A percentile compares a stretch with the other conserved stretches of the same genome.
These are phyloP conservation scores for Misgurnus anguillicaudatus DNA, from an alignment of 2,113 vertebrate genomes.

Conservation along the genomic window DNA sequence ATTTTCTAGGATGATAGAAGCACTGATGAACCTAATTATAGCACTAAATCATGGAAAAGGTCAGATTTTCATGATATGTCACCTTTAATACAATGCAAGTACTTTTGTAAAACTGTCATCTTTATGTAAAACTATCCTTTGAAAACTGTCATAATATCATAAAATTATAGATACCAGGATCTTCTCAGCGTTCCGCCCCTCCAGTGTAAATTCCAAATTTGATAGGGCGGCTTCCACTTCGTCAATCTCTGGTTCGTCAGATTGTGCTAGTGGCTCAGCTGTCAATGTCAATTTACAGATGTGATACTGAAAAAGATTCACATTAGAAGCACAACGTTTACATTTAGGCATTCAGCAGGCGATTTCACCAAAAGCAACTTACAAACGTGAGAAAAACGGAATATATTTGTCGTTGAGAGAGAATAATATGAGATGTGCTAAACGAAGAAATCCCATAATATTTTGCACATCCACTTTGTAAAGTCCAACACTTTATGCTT, in stretches of 20 bases:
- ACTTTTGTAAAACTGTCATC: not conserved
- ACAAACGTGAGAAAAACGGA: no score
- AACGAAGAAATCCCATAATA: no score
- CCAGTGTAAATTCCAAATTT: conserved; percentile 90
- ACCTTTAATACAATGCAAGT: not conserved
- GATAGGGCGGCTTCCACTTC: conserved; percentile 95
- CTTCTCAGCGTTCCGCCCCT: conserved; percentile 82
- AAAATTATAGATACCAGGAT: conserved; percentile 79
- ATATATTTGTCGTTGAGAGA: no score
- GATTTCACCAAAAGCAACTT: no score
- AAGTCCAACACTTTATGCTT: no score
- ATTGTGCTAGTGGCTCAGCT: conserved; percentile 74
- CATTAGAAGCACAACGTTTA: not conserved
- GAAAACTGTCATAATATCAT: not conserved
- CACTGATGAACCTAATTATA: no score
- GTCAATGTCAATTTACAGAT: conserved; percentile 88
- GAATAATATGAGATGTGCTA: no score
- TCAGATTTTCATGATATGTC: no score
- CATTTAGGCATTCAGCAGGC: not conserved
- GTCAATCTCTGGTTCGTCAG: conserved; percentile 84
- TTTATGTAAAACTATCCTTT: not conserved
- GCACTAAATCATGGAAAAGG: no score
- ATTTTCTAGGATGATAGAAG: no score
- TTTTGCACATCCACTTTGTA: no score
- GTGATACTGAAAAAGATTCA: conserved; percentile 81